These are phyloP conservation scores for Montipora sp. DNA, from an alignment of 64 coral and sea anemone species.

Conservation along the genomic window DNA sequence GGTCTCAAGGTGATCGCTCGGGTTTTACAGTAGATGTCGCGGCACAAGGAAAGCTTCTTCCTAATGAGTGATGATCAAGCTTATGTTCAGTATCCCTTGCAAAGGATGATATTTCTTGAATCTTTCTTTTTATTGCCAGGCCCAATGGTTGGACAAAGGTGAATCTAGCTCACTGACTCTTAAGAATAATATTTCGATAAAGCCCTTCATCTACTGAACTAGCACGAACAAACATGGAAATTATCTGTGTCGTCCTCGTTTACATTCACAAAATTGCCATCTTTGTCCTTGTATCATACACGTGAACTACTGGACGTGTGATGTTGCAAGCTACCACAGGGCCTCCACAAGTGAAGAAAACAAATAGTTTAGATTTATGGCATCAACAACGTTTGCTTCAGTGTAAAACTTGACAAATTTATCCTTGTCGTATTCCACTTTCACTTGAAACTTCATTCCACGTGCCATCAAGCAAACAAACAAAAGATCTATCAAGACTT, in stretches of 20 bases:
- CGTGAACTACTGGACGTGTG: conserved; percentile 45
- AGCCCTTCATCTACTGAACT: conserved; percentile 10
- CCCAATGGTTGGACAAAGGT: conserved; percentile 24
- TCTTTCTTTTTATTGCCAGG: conserved; percentile 49
- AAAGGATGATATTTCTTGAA: conserved; percentile 4
- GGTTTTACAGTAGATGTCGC: conserved; percentile 5
- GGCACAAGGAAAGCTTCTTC: conserved; percentile 4
- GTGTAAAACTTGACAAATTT: conserved; percentile 49
- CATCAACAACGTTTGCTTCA: conserved; percentile 36
- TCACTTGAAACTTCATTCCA: conserved; percentile 41
- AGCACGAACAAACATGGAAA: conserved; percentile 63
- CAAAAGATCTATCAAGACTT: conserved; percentile 7
- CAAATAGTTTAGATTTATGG: not conserved
- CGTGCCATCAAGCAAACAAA: not conserved
- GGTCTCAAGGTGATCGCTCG: conserved; percentile 1
- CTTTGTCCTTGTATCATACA: conserved; percentile 55
- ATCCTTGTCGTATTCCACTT: conserved; percentile 47
- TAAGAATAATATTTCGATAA: conserved; percentile 34
- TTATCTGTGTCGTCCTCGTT: conserved; percentile 53
- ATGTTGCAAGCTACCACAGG: conserved; percentile 33
- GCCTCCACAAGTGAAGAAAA: conserved; percentile 32
- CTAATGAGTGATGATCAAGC: conserved; percentile 13
- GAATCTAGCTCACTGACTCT: conserved; percentile 51
- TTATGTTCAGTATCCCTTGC: conserved; percentile 21
- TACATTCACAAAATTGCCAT: conserved; percentile 58